Evolutionary conservation across 2,888 invertebrate species (phyloP), one percentile per base, ranked within the genome.

Genomic region (Hypolimnas misippus): DNA sequence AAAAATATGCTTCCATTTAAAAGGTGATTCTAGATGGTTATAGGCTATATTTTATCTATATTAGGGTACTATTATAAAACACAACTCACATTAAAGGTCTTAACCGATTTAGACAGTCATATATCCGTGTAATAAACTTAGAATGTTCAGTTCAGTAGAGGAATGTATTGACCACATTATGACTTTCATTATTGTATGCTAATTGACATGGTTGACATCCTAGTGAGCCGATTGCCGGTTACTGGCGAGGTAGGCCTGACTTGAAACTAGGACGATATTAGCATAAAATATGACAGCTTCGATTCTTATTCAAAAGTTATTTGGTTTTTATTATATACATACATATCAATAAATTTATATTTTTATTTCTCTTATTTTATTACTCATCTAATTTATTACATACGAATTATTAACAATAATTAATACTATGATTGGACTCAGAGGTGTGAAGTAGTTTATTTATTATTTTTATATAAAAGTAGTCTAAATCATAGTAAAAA

Each of bases 111-210:
- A 49, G 10, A 49, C 7, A 2, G 6, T 12, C 5, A 3, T n/a
- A 49, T 17, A 25, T 49, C 3, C 12, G n/a, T 21, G 21, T 42
- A 12, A 7, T 49, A 14, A 7, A 14, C n/a, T 7, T 29, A 14
- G 49, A 49, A 29, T 29, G 29, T 49, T 42, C n/a, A n/a, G n/a
- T n/a, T 44, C 35, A n/a, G 10, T 46, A 50, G 12, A 42, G 42
- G 56, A 66, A 63, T 66, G 59, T 57, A 61, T 59, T 59, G 59
- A 35, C 35, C 56, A 53, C 40, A 53, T 50, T 62, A 54, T 62
- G 52, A 56, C 56, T 65, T 52, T 66, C 63, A 66, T 63, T 66
- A 63, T 64, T 66, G 61, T 66, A 66, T 66, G 66, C 55, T 66
- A 66, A 66, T 66, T 57, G 61, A 56, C 46, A 55, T 58, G 60